Conservation (phyloP, 1,140 invertebrate genomes). For the Hyles euphorbiae region DNA sequence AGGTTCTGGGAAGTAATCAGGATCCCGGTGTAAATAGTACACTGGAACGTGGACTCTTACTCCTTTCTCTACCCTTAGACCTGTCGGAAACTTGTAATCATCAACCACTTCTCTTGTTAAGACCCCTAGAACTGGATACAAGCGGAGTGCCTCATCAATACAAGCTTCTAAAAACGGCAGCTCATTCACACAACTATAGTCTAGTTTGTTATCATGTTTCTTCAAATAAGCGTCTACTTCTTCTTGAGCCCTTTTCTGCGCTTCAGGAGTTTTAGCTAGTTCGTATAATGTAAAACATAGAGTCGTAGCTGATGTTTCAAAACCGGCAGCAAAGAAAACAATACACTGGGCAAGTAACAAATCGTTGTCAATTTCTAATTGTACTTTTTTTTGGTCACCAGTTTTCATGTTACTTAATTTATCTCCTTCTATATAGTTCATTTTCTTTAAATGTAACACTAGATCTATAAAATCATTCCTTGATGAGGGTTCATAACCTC, state of each 20-base stretch:
- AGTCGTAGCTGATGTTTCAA: constrained; percentile 69
- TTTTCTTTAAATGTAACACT: constrained; percentile 23
- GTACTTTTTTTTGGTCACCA: constrained; percentile 8
- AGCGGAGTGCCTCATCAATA: constrained; percentile 33
- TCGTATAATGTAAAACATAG: constrained; percentile 72
- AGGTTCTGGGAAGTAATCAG: constrained; percentile 77
- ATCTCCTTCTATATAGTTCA: constrained; percentile 20
- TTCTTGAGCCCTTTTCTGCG: constrained; percentile 64
- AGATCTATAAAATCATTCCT: constrained; percentile 34
- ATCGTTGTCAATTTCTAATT: constrained; percentile 41
- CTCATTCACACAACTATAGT: constrained; percentile 50
- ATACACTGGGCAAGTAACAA: constrained; percentile 79
- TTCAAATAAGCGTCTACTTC: constrained; percentile 74
- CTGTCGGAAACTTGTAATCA: constrained; percentile 49
- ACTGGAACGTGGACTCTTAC: constrained; percentile 40
- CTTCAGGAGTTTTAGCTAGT: constrained; percentile 57
- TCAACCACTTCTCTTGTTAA: constrained; percentile 27
- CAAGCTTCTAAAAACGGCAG: constrained; percentile 42
- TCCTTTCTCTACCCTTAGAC: constrained; percentile 35
- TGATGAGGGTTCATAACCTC: constrained; percentile 16
- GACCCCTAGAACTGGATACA: constrained; percentile 36
- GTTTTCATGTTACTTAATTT: constrained; percentile 19
- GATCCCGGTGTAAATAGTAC: constrained; percentile 54
- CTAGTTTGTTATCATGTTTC: constrained; percentile 47
- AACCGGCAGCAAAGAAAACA: constrained; percentile 80